phyloP scores from a whole-genome alignment of 92 coral and sea anemone species.

The Micromussa lordhowensis region DNA sequence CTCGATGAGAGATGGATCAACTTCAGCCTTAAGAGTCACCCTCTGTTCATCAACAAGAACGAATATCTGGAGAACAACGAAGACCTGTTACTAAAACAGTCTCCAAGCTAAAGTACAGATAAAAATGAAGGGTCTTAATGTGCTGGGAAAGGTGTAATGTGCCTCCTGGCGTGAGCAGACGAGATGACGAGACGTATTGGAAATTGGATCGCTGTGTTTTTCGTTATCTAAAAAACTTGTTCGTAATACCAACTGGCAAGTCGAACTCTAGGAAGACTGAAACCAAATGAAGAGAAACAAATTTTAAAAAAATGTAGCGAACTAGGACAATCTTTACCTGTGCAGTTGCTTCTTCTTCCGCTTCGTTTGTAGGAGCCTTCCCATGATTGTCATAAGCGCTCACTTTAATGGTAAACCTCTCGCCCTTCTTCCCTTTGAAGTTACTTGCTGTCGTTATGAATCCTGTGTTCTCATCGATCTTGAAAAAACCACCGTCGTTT shows the following conservation, averaged over 20 bases:
- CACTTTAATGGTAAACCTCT: conserved; percentile 74
- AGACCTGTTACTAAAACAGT: background rate
- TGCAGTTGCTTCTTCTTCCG: conserved; percentile 65
- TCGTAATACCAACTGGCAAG: background rate
- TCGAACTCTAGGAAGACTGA: background rate
- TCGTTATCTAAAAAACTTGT: background rate
- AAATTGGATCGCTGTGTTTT: background rate
- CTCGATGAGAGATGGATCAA: conserved; percentile 85
- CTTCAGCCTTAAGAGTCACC: conserved; percentile 78
- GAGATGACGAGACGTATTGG: background rate
- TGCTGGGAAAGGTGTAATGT: too few relatives aligned
- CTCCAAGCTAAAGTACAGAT: too few relatives aligned
- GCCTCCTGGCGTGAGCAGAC: too few relatives aligned
- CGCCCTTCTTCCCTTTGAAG: conserved; percentile 87
- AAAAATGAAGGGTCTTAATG: too few relatives aligned
- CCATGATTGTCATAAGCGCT: conserved; percentile 89
- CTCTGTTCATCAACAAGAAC: conserved; percentile 88
- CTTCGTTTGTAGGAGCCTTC: conserved; percentile 72
- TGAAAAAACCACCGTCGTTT: conserved; percentile 84
- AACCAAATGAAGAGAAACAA: background rate
- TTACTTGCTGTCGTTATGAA: conserved; percentile 80
- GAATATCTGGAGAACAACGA: conserved; percentile 68
- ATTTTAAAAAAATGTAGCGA: too few relatives aligned
- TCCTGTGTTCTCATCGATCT: conserved; percentile 75
- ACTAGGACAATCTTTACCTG: conserved; percentile 49